A percentile compares a stretch with the other conserved stretches of the same genome.
These are phyloP conservation scores for Formica selysi DNA, from an alignment of 1,140 invertebrate genomes.

Conservation along the genomic window DNA sequence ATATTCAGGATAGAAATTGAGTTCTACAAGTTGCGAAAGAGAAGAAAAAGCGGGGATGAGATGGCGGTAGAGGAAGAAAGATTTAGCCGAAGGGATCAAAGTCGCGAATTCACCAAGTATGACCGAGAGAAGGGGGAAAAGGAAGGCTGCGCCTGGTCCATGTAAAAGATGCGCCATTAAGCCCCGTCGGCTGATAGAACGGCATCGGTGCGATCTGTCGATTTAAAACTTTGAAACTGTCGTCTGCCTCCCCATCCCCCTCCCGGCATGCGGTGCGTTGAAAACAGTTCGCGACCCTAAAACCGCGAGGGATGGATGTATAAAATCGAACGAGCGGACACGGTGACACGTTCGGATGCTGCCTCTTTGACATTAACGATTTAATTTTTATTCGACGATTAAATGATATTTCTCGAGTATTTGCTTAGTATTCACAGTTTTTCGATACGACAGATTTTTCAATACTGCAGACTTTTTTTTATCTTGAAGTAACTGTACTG, in stretches of 20 bases:
- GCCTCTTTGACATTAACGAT: background rate
- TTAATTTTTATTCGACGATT: conserved; percentile 11
- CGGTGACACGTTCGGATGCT: background rate
- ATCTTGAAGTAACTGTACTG: no score
- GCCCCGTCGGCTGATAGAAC: conserved; percentile 33
- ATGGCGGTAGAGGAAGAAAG: conserved; percentile 10
- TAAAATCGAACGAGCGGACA: background rate
- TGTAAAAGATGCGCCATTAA: conserved; percentile 70
- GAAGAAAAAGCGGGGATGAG: background rate
- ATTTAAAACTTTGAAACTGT: conserved; percentile 65
- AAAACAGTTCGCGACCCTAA: conserved; percentile 35
- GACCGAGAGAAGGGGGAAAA: background rate
- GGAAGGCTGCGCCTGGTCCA: conserved; percentile 15
- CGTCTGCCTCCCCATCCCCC: background rate
- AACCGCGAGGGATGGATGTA: background rate
- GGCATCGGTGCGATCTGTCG: conserved; percentile 54
- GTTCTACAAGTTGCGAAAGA: conserved; percentile 63
- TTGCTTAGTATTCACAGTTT: background rate
- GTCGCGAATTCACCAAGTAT: conserved; percentile 62
- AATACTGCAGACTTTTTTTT: background rate
- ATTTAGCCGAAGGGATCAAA: conserved; percentile 65
- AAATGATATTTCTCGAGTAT: background rate
- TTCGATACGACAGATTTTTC: background rate
- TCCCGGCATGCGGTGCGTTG: conserved; percentile 3
- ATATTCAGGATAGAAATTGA: conserved; percentile 67